A percentile compares a stretch with the other conserved stretches of the same genome.
Conservation (phyloP, 2,888 invertebrate species). For the Eurytoma adleriae region DNA sequence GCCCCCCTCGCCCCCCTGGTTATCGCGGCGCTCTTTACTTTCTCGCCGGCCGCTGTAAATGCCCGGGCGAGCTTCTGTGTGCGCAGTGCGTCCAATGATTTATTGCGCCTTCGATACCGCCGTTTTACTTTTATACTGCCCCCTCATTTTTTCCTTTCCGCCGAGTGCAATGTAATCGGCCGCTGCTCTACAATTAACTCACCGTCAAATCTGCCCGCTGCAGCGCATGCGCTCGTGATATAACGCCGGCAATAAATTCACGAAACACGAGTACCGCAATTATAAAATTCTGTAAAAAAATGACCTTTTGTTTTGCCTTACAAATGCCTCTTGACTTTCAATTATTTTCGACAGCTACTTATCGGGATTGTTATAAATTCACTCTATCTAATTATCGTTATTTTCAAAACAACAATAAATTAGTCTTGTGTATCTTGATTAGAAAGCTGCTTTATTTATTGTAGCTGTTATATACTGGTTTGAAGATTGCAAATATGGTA, state of each 20-base stretch:
- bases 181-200: no score
- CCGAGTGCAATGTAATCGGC: no score
- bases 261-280: no score
- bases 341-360: conserved; percentile 22
- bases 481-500: background rate
- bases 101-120: conserved; percentile 1
- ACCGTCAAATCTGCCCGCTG: no score
- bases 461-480: conserved; percentile 8
- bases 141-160: no score
- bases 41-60: background rate
- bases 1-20: background rate
- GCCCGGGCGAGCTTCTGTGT: background rate
- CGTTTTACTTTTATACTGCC: background rate
- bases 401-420: conserved; percentile 15
- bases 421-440: conserved; percentile 28
- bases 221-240: no score
- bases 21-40: conserved; percentile 8
- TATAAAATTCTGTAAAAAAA: no score
- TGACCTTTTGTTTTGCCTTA: no score
- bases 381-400: conserved; percentile 11
- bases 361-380: conserved; percentile 18
- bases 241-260: no score
- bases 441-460: conserved; percentile 37
- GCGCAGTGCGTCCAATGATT: background rate
- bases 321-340: conserved; percentile 14